Base-by-base conservation (phyloP, 2,888 invertebrate genomes). In the Tholera decimalis region DNA sequence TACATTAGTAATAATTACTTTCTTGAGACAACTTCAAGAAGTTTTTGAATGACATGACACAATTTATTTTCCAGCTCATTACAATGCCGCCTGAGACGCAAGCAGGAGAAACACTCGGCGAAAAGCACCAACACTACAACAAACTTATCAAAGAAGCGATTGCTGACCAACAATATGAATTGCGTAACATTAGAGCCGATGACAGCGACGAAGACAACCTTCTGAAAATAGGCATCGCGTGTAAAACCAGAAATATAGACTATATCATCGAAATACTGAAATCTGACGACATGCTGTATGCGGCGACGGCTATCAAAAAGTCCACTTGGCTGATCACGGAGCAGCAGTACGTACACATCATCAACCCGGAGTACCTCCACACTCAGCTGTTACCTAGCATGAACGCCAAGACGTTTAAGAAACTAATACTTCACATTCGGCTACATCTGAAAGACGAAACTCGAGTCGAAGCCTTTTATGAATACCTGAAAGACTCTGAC, bases 251-350 rank as follows among this genome's bases (percentile, higher is more conserved):
- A 33, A 33, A 33, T 33, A 13, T 33, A 33, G 33, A 33, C 33
- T 33, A 13, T 13, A 33, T 33, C 57, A 72, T 92, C 7, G 84
- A 86, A 37, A 84, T 89, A 37, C 70, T 93, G 0, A 90, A 91
- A 69, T 86, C 84, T 35, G 81, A 89, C 37, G 92, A 93, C 72
- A 88, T 90, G 85, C 72, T 93, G 44, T 92, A 90, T 65, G 88
- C 90, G 5, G 88, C 92, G 7, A 86, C 88, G 77, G 92, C 88
- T n/a, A 88, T 94, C 47, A 92, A 91, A 65, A 80, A 84, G 43
- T 84, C 87, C 43, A 74, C 81, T 11, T 93, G 93, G 93, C 75
- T 93, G 6, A 83, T 93, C 39, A 90, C 87, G 1, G 91, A 93
- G 26, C 72, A 81, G 5, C 79, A 90, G 61, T 91, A 91, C 64